phyloP scores from a whole-genome alignment of 2,113 vertebrate species.

The Stigmatopora nigra region DNA sequence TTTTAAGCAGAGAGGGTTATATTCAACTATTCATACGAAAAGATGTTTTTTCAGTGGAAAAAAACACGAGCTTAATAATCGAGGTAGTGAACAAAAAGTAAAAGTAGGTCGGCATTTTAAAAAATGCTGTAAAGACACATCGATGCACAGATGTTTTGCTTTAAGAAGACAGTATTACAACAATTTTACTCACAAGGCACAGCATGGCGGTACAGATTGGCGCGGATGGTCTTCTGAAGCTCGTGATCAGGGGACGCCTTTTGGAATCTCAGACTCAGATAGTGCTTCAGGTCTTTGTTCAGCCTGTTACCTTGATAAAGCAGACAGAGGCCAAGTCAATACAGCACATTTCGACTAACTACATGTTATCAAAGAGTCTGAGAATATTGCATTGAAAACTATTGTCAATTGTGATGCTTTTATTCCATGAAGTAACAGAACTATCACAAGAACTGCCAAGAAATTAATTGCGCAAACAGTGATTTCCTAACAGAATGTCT shows the following conservation, averaged over 20 bases:
- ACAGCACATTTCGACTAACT: not conserved
- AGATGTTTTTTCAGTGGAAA: not conserved
- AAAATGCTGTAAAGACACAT: slow-evolving; percentile 9
- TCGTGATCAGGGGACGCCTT: slow-evolving; percentile 87
- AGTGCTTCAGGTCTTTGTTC: slow-evolving; percentile 87
- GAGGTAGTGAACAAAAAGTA: slow-evolving; percentile 8
- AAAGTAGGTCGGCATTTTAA: slow-evolving; percentile 24
- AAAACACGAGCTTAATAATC: slow-evolving; percentile 6
- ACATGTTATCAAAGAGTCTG: not conserved
- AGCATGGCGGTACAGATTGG: slow-evolving; percentile 91
- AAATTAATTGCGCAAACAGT: not conserved
- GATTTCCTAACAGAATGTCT: not conserved
- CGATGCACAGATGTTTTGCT: slow-evolving; percentile 5
- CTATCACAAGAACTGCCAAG: not conserved
- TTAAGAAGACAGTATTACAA: slow-evolving; percentile 6
- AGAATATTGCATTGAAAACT: not conserved
- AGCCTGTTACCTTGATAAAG: slow-evolving; percentile 79
- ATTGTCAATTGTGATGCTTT: not conserved
- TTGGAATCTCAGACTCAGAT: slow-evolving; percentile 89
- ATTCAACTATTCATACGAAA: not conserved
- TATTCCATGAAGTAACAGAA: not conserved
- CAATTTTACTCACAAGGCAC: slow-evolving; percentile 87
- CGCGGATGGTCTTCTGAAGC: slow-evolving; percentile 87
- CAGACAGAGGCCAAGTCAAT: slow-evolving; percentile 18
- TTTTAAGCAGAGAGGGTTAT: slow-evolving; percentile 1